A percentile compares a stretch with the other conserved stretches of the same genome.
phyloP scores from a whole-genome alignment of 2,888 invertebrate genomes.

The Ectemnius lituratus region DNA sequence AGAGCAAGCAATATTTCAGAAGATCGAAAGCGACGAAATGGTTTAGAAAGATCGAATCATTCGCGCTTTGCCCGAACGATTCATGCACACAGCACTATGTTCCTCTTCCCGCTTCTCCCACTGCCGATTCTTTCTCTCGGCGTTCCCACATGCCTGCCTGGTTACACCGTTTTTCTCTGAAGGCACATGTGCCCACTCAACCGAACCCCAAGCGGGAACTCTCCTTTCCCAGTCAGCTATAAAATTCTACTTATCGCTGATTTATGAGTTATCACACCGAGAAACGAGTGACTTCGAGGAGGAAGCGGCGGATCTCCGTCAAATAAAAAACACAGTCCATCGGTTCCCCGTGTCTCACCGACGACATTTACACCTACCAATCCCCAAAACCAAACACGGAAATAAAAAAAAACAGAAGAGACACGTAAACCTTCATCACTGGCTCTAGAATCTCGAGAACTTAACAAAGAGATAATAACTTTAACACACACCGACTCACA shows the following conservation, averaged over 20 bases:
- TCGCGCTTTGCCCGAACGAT: slow-evolving; percentile 61
- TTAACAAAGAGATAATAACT: too few relatives aligned
- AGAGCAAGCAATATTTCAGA: slow-evolving; percentile 64
- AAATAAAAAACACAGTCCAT: background rate
- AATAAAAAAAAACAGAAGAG: too few relatives aligned
- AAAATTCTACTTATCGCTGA: slow-evolving; percentile 34
- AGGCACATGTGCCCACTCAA: slow-evolving; percentile 68
- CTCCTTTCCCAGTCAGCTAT: slow-evolving; percentile 39
- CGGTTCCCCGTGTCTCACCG: too few relatives aligned
- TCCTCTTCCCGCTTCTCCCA: slow-evolving; percentile 19
- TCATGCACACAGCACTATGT: slow-evolving; percentile 51
- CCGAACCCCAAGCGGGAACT: slow-evolving; percentile 59
- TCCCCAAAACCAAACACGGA: too few relatives aligned
- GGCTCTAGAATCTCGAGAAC: too few relatives aligned
- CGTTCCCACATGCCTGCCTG: slow-evolving; percentile 31
- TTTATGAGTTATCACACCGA: slow-evolving; percentile 42
- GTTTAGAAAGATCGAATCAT: slow-evolving; percentile 73
- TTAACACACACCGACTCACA: too few relatives aligned
- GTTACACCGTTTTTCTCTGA: slow-evolving; percentile 51
- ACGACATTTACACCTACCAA: too few relatives aligned
- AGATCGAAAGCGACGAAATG: slow-evolving; percentile 59
- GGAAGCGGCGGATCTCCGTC: background rate
- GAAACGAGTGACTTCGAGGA: slow-evolving; percentile 8
- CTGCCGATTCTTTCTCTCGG: slow-evolving; percentile 25
- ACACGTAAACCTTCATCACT: too few relatives aligned